These are phyloP conservation scores for Himalopsyche japonica DNA, from an alignment of 2,888 invertebrate genomes.

Conservation along the genomic window DNA sequence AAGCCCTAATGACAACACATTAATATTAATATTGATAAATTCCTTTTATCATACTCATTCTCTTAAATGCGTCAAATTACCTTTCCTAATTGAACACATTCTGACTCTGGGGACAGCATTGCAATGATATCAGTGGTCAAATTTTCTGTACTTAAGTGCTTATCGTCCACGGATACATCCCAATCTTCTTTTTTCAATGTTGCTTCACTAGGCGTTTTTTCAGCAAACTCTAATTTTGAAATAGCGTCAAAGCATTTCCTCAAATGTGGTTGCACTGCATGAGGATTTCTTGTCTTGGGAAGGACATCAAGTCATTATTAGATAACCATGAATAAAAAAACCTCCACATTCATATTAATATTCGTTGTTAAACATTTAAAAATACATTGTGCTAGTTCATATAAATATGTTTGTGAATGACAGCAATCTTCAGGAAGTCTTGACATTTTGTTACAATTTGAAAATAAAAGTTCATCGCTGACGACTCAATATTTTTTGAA, in stretches of 20 bases:
- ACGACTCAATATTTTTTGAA: too few species aligned
- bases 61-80: slow-evolving; percentile 45
- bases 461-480: too few species aligned
- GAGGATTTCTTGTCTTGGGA: slow-evolving; percentile 76
- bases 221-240: slow-evolving; percentile 75
- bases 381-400: too few species aligned
- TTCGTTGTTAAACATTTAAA: too few species aligned
- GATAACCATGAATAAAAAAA: background rate
- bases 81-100: slow-evolving; percentile 76
- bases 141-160: background rate
- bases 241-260: slow-evolving; percentile 89
- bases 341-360: too few species aligned
- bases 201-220: slow-evolving; percentile 44
- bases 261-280: slow-evolving; percentile 87
- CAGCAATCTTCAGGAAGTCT: too few species aligned
- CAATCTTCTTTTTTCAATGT: background rate
- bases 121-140: slow-evolving; percentile 81
- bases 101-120: slow-evolving; percentile 89
- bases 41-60: too few species aligned
- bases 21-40: too few species aligned
- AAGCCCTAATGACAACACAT: slow-evolving; percentile 58
- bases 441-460: too few species aligned
- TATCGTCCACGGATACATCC: background rate
- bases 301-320: slow-evolving; percentile 1
- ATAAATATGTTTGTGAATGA: too few species aligned